These are phyloP conservation scores for Campoletis sonorensis DNA, from an alignment of 1,140 invertebrate species.

Conservation along the genomic window DNA sequence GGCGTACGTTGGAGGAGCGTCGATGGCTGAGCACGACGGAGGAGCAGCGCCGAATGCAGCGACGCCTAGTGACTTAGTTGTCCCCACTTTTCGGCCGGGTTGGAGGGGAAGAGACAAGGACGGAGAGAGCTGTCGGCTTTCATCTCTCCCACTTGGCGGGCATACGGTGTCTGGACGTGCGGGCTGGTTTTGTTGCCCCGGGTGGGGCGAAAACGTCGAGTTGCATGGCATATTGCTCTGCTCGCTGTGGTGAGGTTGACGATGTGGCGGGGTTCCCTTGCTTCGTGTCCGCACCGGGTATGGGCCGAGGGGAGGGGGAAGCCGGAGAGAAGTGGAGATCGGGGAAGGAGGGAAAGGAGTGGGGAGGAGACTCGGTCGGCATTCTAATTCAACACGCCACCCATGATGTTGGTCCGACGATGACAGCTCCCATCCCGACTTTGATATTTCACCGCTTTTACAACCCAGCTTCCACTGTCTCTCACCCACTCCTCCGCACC, in stretches of 20 bases:
- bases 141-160: slow-evolving; percentile 42
- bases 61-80: slow-evolving; percentile 60
- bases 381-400: slow-evolving; percentile 81
- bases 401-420: slow-evolving; percentile 81
- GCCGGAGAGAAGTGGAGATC: slow-evolving; percentile 72
- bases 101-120: slow-evolving; percentile 18
- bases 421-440: slow-evolving; percentile 80
- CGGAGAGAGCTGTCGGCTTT: slow-evolving; percentile 12
- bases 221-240: slow-evolving; percentile 34
- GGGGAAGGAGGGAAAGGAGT: slow-evolving; percentile 68
- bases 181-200: not conserved
- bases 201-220: slow-evolving; percentile 29
- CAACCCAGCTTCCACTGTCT: slow-evolving; percentile 69
- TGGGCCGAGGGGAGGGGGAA: slow-evolving; percentile 57
- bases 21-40: slow-evolving; percentile 38
- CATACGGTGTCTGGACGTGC: not conserved
- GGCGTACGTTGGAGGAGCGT: slow-evolving; percentile 54
- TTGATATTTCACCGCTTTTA: slow-evolving; percentile 79
- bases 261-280: slow-evolving; percentile 37
- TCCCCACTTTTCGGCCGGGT: slow-evolving; percentile 41
- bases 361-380: slow-evolving; percentile 69
- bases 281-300: slow-evolving; percentile 58
- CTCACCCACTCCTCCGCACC: slow-evolving; percentile 61
- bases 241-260: slow-evolving; percentile 39
- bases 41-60: slow-evolving; percentile 53